These are phyloP conservation scores for Dasyurus viverrinus DNA, from an alignment of 2,113 vertebrate species.

Conservation along the genomic window DNA sequence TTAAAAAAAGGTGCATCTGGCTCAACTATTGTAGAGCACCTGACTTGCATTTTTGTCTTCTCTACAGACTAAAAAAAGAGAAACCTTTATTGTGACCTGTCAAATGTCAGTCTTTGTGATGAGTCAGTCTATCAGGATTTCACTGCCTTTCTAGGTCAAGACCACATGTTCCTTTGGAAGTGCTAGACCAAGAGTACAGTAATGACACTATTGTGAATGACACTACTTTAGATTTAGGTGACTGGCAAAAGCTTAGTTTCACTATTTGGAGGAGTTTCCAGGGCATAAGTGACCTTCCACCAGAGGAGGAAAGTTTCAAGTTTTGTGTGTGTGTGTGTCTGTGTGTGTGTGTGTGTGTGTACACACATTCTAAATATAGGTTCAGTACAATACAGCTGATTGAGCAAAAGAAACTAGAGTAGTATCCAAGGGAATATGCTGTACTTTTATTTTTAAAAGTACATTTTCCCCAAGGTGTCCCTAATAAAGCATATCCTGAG, in stretches of 20 bases:
- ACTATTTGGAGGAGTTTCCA: not conserved
- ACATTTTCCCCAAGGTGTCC: conserved; percentile 41
- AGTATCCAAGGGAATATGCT: not conserved
- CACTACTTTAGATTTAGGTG: conserved; percentile 17
- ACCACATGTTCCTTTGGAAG: not conserved
- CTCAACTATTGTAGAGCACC: not conserved
- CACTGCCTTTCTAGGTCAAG: conserved; percentile 42
- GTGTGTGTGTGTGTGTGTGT: too few species aligned
- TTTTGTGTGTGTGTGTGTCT: not conserved
- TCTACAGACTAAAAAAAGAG: conserved; percentile 50
- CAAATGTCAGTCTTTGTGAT: conserved; percentile 32
- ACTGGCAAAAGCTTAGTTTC: conserved; percentile 14
- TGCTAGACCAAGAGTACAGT: not conserved
- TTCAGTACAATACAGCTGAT: not conserved
- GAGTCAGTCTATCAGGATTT: conserved; percentile 30
- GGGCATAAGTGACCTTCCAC: not conserved
- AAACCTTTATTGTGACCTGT: conserved; percentile 52
- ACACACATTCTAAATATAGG: not conserved
- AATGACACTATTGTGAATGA: not conserved
- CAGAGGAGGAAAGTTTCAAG: not conserved
- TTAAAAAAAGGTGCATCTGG: not conserved
- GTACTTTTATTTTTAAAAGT: accelerated
- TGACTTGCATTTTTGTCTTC: not conserved
- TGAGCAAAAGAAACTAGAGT: not conserved
- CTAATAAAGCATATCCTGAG: conserved; percentile 33